A percentile compares a stretch with the other conserved stretches of the same genome.
These are phyloP conservation scores for Sinocyclocheilus anshuiensis DNA, from an alignment of 2,113 vertebrate species.

Conservation along the genomic window DNA sequence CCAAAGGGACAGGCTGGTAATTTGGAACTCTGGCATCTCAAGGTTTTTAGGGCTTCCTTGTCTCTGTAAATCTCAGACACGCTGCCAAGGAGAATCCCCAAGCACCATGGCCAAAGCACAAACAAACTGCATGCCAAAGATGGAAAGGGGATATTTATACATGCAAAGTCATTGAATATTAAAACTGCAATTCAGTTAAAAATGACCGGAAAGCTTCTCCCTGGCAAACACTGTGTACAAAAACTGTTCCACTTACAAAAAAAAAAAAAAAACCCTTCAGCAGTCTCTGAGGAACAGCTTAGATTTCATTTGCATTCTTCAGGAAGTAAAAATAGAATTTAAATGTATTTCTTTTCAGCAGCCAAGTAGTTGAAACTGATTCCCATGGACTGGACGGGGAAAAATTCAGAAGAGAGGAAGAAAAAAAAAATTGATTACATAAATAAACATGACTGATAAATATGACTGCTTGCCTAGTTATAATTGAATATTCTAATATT, in stretches of 20 bases:
- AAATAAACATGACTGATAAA: background rate
- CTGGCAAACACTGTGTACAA: background rate
- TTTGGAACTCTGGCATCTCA: background rate
- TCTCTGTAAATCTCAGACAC: background rate
- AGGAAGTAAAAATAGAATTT: background rate
- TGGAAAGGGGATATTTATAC: background rate
- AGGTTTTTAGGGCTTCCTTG: background rate
- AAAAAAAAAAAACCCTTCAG: background rate
- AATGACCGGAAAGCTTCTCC: too few species aligned
- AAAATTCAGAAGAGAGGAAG: background rate
- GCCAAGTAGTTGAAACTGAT: background rate
- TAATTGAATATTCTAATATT: background rate
- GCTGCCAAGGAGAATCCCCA: background rate
- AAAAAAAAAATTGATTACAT: background rate
- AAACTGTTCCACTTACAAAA: too few species aligned
- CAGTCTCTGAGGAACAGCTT: background rate
- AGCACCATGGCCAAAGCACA: background rate
- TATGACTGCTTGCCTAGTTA: background rate
- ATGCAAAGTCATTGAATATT: background rate
- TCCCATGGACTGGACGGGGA: background rate
- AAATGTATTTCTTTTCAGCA: background rate
- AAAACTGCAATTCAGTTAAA: background rate
- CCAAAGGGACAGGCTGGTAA: conserved; percentile 7
- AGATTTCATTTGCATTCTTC: background rate
- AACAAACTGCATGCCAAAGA: background rate